phyloP scores from a whole-genome alignment of 2,113 vertebrate species.

The Ophiodon elongatus region DNA sequence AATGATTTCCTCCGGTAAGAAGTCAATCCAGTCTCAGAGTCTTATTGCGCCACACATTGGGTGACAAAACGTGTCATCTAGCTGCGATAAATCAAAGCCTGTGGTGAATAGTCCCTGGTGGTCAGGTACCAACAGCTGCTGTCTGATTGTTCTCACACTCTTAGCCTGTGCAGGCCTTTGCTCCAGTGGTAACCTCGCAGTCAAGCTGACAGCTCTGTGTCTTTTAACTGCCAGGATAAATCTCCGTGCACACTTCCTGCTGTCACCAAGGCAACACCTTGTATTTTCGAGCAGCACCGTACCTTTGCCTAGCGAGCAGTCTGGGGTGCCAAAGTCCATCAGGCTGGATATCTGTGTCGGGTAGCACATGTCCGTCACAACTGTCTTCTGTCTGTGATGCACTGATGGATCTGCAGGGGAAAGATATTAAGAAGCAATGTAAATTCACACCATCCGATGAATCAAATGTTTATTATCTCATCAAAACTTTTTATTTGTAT shows the following conservation, averaged over 20 bases:
- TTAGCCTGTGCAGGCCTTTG: conserved; percentile 44
- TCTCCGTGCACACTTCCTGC: conserved; percentile 59
- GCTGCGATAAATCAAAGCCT: conserved; percentile 38
- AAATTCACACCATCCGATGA: neutral
- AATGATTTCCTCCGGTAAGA: conserved; percentile 23
- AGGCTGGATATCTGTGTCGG: conserved; percentile 83
- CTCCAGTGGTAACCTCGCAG: conserved; percentile 57
- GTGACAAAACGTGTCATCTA: conserved; percentile 44
- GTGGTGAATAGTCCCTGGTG: conserved; percentile 19
- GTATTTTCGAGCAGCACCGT: conserved; percentile 38
- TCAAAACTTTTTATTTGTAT: neutral
- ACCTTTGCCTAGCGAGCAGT: conserved; percentile 86
- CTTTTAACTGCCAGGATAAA: conserved; percentile 66
- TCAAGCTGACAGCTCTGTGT: conserved; percentile 58
- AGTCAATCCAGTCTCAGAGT: conserved; percentile 17
- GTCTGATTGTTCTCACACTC: conserved; percentile 59
- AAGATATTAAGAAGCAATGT: neutral
- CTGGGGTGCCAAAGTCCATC: conserved; percentile 84
- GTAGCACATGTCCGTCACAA: conserved; percentile 84
- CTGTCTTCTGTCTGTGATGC: conserved; percentile 82
- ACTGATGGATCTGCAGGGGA: conserved; percentile 74
- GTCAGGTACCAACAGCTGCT: conserved; percentile 34
- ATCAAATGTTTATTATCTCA: neutral
- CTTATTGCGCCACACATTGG: neutral
- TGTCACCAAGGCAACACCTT: conserved; percentile 72